Evolutionary conservation across 2,113 vertebrate species (phyloP).

Genomic region (Gracilinanus agilis): DNA sequence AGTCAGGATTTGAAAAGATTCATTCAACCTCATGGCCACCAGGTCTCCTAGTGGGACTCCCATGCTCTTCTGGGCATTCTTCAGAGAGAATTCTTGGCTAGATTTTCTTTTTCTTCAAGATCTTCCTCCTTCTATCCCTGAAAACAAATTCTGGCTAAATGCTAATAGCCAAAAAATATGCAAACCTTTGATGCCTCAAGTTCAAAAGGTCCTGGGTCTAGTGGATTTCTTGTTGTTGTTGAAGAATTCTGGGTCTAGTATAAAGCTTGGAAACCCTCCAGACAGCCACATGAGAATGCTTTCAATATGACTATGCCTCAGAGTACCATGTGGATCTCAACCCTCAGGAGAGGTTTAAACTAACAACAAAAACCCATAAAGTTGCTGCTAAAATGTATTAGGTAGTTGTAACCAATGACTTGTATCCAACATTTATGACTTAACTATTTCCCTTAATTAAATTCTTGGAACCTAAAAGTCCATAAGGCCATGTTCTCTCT

Average conservation of each 20-base stretch:
- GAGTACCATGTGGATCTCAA: not conserved
- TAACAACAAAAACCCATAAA: not conserved
- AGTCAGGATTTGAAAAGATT: not conserved
- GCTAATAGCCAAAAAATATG: not conserved
- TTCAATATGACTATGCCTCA: not conserved
- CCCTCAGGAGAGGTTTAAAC: not conserved
- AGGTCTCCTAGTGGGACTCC: not conserved
- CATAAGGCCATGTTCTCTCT: not conserved
- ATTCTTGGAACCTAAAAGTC: not conserved
- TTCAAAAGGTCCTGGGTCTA: not conserved
- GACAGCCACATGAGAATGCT: not conserved
- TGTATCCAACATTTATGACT: not conserved
- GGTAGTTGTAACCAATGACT: conserved; percentile 1
- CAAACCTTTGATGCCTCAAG: not conserved
- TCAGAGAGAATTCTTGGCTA: not conserved
- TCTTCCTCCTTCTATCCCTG: conserved; percentile 17
- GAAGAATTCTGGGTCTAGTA: not conserved
- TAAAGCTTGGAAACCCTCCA: not conserved
- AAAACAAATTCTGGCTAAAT: not conserved
- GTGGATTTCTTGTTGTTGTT: not conserved
- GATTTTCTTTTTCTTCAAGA: not conserved
- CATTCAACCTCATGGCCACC: not conserved
- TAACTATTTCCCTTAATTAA: conserved; percentile 2
- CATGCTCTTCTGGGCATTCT: not conserved
- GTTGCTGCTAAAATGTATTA: not conserved